These are phyloP conservation scores for Amyelois transitella DNA, from an alignment of 1,140 invertebrate genomes.

Conservation along the genomic window DNA sequence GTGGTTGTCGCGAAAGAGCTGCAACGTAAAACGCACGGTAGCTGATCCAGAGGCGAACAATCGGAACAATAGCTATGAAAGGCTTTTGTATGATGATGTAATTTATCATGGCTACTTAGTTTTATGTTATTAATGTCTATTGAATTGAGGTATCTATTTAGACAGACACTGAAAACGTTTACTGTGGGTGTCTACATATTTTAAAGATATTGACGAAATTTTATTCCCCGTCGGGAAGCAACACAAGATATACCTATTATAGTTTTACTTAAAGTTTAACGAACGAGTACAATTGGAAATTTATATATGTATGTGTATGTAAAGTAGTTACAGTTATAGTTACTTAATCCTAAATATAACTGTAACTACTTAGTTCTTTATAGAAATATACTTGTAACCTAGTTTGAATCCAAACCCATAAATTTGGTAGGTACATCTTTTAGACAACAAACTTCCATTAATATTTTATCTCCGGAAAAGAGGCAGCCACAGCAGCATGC, in stretches of 20 bases:
- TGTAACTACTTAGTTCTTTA: neutral
- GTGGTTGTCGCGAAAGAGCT: constrained; percentile 28
- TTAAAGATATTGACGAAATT: no score
- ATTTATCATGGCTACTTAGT: constrained; percentile 38
- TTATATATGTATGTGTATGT: no score
- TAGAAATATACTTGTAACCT: neutral
- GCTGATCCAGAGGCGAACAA: constrained; percentile 28
- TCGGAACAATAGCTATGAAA: constrained; percentile 40
- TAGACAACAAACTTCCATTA: constrained; percentile 2
- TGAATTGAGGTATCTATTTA: neutral
- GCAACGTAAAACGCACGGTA: constrained; percentile 38
- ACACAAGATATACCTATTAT: no score
- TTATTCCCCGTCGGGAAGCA: no score
- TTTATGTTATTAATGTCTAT: constrained; percentile 2
- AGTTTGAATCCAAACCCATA: neutral
- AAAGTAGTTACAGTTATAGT: no score
- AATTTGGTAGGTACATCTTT: neutral
- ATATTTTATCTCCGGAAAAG: constrained; percentile 21
- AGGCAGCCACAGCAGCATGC: constrained; percentile 5
- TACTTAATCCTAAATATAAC: no score
- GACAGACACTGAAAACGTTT: neutral
- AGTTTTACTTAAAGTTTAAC: no score
- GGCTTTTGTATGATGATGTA: constrained; percentile 25
- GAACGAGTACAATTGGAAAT: no score
- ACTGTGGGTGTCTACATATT: no score